Evolutionary conservation across 2,888 invertebrate species (phyloP).

Genomic region (Malthinus seriepunctatus): DNA sequence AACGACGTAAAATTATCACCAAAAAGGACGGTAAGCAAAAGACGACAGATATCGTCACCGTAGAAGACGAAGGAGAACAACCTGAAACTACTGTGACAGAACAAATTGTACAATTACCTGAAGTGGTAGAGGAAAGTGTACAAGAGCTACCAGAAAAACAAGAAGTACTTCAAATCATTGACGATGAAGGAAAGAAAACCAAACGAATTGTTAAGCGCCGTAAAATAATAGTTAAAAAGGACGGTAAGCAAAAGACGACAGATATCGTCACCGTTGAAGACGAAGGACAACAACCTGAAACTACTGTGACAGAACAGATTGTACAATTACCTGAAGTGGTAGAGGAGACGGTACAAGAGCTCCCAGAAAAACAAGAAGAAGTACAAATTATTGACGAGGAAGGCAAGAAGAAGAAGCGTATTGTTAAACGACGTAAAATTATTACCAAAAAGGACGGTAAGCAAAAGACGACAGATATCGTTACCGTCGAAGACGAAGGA

Average conservation of each 20-base stretch:
- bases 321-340: conserved; percentile 42
- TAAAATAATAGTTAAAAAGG: conserved; percentile 41
- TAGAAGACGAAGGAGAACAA: conserved; percentile 48
- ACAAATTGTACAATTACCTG: conserved; percentile 9
- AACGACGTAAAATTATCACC: conserved; percentile 35
- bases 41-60: conserved; percentile 42
- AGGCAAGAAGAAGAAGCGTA: conserved; percentile 36
- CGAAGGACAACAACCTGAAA: conserved; percentile 41
- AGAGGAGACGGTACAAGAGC: conserved; percentile 40
- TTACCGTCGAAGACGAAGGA: conserved; percentile 42
- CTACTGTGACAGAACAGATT: conserved; percentile 31
- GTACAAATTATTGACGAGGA: neutral
- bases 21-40: conserved; percentile 43
- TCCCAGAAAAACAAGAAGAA: conserved; percentile 19
- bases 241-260: conserved; percentile 45
- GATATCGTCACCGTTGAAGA: conserved; percentile 44
- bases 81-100: conserved; percentile 50
- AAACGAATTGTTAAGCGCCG: conserved; percentile 44
- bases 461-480: conserved; percentile 47
- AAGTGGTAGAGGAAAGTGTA: conserved; percentile 35
- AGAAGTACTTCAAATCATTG: conserved; percentile 38
- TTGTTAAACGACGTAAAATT: conserved; percentile 45
- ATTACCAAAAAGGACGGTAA: conserved; percentile 49
- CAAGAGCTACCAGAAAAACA: conserved; percentile 48
- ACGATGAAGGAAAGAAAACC: conserved; percentile 37